Evolutionary conservation across 2,888 invertebrate species (phyloP).

Genomic region (Hirtodrosophila confusa): DNA sequence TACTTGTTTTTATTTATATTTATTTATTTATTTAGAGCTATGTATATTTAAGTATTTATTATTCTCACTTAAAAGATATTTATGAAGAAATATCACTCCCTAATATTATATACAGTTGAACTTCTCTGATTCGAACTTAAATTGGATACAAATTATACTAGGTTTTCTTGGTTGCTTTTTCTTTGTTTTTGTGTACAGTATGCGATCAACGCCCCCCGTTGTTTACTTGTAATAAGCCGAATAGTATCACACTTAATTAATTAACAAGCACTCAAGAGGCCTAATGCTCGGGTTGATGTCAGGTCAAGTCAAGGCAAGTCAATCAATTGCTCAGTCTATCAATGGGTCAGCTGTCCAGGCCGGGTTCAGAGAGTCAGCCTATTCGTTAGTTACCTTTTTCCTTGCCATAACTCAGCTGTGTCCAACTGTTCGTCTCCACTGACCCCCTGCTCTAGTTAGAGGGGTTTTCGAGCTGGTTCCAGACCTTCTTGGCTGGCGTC

Average conservation of each 20-base stretch:
- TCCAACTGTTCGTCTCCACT: background rate
- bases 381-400: slow-evolving; percentile 19
- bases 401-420: slow-evolving; percentile 32
- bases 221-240: too few species aligned
- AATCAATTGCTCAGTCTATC: slow-evolving; percentile 26
- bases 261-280: slow-evolving; percentile 8
- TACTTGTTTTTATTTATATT: too few species aligned
- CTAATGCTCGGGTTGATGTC: background rate
- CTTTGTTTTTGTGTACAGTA: too few species aligned
- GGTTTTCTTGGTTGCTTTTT: too few species aligned
- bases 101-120: too few species aligned
- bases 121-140: too few species aligned
- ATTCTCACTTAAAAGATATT: too few species aligned
- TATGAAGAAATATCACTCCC: too few species aligned
- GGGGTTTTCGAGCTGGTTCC: background rate
- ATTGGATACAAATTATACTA: too few species aligned
- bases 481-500: slow-evolving; percentile 21
- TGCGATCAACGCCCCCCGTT: too few species aligned
- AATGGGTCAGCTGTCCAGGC: slow-evolving; percentile 10
- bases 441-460: slow-evolving; percentile 3
- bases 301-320: slow-evolving; percentile 10
- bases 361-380: slow-evolving; percentile 5
- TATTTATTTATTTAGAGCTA: too few species aligned
- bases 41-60: too few species aligned
- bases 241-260: slow-evolving; percentile 18